phyloP scores from a whole-genome alignment of 2,888 invertebrate genomes.

The Euplexia lucipara region DNA sequence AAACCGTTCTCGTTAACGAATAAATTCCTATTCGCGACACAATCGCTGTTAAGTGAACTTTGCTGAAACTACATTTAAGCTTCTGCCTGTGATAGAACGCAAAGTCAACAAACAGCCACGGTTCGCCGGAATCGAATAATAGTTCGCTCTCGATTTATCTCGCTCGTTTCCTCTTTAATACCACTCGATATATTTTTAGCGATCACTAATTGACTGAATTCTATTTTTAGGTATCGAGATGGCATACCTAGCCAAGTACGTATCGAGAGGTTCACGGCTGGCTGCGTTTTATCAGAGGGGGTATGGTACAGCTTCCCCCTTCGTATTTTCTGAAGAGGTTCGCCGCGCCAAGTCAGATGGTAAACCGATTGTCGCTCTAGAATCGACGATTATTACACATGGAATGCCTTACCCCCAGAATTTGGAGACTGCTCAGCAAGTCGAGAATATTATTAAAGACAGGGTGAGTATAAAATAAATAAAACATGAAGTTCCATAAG shows the following conservation, averaged over 20 bases:
- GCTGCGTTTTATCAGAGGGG: slow-evolving; percentile 66
- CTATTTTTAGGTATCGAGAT: slow-evolving; percentile 75
- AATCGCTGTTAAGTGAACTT: slow-evolving; percentile 48
- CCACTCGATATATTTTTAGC: slow-evolving; percentile 61
- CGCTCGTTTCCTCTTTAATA: slow-evolving; percentile 58
- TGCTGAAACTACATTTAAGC: slow-evolving; percentile 53
- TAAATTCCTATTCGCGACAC: slow-evolving; percentile 41
- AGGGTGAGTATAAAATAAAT: slow-evolving; percentile 86
- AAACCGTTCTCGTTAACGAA: slow-evolving; percentile 37
- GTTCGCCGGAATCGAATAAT: slow-evolving; percentile 55
- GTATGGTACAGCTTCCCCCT: slow-evolving; percentile 67
- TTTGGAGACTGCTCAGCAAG: slow-evolving; percentile 95
- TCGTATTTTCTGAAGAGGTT: slow-evolving; percentile 92
- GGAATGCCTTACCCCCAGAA: slow-evolving; percentile 99
- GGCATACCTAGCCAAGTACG: slow-evolving; percentile 76
- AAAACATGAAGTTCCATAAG: background rate
- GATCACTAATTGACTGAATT: slow-evolving; percentile 67
- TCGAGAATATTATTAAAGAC: slow-evolving; percentile 94
- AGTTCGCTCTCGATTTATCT: slow-evolving; percentile 58
- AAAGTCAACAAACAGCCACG: slow-evolving; percentile 53
- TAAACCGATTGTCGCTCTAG: slow-evolving; percentile 97
- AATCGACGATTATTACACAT: slow-evolving; percentile 99
- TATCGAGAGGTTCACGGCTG: slow-evolving; percentile 67
- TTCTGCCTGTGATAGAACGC: slow-evolving; percentile 42
- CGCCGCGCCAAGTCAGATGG: slow-evolving; percentile 91